Percentiles rank a stretch among this genome's conserved stretches.
Evolutionary conservation across 2,113 vertebrate species (phyloP).

Genomic region (Saccopteryx bilineata): DNA sequence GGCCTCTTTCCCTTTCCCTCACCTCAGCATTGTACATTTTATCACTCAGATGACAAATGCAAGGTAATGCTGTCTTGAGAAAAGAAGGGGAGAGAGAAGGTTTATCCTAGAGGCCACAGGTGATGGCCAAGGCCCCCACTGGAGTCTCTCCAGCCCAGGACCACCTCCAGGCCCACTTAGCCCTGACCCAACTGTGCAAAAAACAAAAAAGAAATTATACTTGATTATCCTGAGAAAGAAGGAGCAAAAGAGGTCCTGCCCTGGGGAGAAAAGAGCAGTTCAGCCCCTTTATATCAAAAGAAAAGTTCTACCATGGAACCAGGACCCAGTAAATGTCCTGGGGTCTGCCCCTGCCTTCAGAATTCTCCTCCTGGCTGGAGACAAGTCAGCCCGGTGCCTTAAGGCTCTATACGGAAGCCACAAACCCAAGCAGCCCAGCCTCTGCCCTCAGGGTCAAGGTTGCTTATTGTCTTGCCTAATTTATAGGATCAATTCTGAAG

Average conservation of each 20-base stretch:
- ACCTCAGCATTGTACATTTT: not conserved
- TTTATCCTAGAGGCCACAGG: not conserved
- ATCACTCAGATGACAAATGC: not conserved
- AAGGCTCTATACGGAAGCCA: not conserved
- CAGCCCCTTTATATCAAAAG: not conserved
- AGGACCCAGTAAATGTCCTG: not conserved
- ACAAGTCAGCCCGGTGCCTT: not conserved
- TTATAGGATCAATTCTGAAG: not conserved
- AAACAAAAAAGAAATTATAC: not conserved
- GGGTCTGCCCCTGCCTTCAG: not conserved
- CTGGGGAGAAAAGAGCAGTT: not conserved
- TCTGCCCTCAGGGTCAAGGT: not conserved
- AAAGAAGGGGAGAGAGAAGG: not conserved
- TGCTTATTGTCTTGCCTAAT: not conserved
- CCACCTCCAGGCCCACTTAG: not conserved
- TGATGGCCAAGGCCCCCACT: not conserved
- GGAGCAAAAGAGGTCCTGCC: not conserved
- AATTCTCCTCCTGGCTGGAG: not conserved
- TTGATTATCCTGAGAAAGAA: not conserved
- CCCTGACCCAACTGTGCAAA: not conserved
- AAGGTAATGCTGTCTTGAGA: not conserved
- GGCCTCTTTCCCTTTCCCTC: not conserved
- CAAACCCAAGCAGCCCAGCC: not conserved
- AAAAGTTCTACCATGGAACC: not conserved
- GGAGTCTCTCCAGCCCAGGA: not conserved